These are phyloP conservation scores for Chymomyza costata DNA, from an alignment of 1,140 invertebrate genomes.

Conservation along the genomic window DNA sequence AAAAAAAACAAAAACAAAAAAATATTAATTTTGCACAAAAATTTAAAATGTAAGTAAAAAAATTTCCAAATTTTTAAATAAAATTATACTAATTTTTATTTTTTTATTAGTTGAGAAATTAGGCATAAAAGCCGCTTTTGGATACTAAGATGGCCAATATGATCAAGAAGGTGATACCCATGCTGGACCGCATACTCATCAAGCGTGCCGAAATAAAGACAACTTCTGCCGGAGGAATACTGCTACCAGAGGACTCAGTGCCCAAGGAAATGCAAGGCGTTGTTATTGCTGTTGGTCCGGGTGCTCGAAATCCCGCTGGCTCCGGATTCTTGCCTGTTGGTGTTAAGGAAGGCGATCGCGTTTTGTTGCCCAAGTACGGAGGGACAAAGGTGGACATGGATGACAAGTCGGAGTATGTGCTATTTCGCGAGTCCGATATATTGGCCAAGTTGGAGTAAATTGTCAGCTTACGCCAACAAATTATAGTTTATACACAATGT, in stretches of 20 bases:
- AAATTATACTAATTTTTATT: too few relatives aligned
- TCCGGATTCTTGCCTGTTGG: slow-evolving; percentile 86
- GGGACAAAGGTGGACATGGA: slow-evolving; percentile 92
- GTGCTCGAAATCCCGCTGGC: slow-evolving; percentile 89
- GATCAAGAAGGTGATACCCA: slow-evolving; percentile 89
- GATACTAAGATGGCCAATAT: slow-evolving; percentile 75
- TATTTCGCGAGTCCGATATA: slow-evolving; percentile 97
- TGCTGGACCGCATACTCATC: slow-evolving; percentile 96
- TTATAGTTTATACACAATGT: too few relatives aligned
- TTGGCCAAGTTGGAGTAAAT: slow-evolving; percentile 89
- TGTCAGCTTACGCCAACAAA: too few relatives aligned
- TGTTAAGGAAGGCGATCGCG: slow-evolving; percentile 94
- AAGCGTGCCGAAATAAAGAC: slow-evolving; percentile 93
- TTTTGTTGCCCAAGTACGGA: slow-evolving; percentile 97
- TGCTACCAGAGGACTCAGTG: slow-evolving; percentile 97
- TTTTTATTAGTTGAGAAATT: too few relatives aligned
- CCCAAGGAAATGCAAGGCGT: slow-evolving; percentile 95
- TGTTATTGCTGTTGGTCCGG: slow-evolving; percentile 95
- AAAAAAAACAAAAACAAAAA: too few relatives aligned
- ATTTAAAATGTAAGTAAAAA: too few relatives aligned
- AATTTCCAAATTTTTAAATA: too few relatives aligned
- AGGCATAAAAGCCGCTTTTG: too few relatives aligned
- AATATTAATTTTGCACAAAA: too few relatives aligned
- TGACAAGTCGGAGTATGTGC: slow-evolving; percentile 90
- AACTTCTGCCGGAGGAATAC: slow-evolving; percentile 97